These are phyloP conservation scores for Lathamus discolor DNA, from an alignment of 2,113 vertebrate genomes.

Conservation along the genomic window DNA sequence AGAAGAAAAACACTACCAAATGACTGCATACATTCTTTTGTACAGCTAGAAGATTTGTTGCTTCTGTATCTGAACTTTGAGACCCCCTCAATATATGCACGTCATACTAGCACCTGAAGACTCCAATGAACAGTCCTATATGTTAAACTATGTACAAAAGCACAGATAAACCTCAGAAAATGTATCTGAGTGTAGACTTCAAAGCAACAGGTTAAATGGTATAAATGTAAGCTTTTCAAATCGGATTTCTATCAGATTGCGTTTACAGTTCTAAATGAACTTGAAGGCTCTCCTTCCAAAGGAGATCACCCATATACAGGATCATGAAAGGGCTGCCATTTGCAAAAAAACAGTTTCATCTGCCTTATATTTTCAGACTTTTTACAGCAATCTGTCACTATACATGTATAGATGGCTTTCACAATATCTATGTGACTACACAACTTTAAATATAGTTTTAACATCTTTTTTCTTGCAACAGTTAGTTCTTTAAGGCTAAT, in stretches of 20 bases:
- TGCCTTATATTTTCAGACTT: not conserved
- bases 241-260: not conserved
- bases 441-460: not conserved
- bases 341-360: not conserved
- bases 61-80: not conserved
- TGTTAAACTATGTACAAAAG: not conserved
- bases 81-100: not conserved
- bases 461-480: not conserved
- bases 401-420: not conserved
- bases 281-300: not conserved
- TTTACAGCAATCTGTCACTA: not conserved
- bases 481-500: not conserved
- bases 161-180: not conserved
- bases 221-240: not conserved
- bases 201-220: not conserved
- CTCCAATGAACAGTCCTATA: fast-evolving
- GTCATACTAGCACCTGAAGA: not conserved
- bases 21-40: not conserved
- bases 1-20: not conserved
- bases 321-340: not conserved
- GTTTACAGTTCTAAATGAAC: not conserved
- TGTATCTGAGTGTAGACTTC: not conserved
- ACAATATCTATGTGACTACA: not conserved
- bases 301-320: fast-evolving
- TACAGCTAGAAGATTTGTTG: not conserved